These are phyloP conservation scores for Lamproptera curius DNA, from an alignment of 2,888 invertebrate species.

Conservation along the genomic window DNA sequence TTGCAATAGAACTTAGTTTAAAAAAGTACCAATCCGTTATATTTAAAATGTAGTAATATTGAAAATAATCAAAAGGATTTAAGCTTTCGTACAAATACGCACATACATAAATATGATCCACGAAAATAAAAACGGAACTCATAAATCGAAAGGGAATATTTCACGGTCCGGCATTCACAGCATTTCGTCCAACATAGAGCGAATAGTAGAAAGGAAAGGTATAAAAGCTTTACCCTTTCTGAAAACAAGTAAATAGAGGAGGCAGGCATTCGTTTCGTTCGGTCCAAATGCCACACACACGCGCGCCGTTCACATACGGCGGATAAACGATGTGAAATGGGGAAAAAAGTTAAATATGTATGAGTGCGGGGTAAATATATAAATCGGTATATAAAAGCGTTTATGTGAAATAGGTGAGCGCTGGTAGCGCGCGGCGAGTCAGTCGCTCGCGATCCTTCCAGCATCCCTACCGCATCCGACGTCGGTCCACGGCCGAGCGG, in stretches of 20 bases:
- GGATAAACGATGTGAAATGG: slow-evolving; percentile 76
- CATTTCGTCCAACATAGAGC: slow-evolving; percentile 60
- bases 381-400: slow-evolving; percentile 74
- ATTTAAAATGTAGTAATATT: too few species aligned
- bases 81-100: too few species aligned
- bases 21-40: too few species aligned
- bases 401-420: slow-evolving; percentile 69
- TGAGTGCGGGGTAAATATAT: slow-evolving; percentile 78
- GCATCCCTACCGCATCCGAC: slow-evolving; percentile 35
- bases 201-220: slow-evolving; percentile 72
- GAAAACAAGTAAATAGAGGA: slow-evolving; percentile 74
- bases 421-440: slow-evolving; percentile 49
- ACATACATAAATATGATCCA: slow-evolving; percentile 55
- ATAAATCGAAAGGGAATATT: slow-evolving; percentile 72
- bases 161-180: slow-evolving; percentile 59
- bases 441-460: slow-evolving; percentile 58
- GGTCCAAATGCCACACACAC: slow-evolving; percentile 58
- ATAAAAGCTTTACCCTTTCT: slow-evolving; percentile 76
- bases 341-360: slow-evolving; percentile 78
- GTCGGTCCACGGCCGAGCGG: slow-evolving; percentile 22
- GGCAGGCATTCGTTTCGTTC: slow-evolving; percentile 46
- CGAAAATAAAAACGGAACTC: slow-evolving; percentile 54
- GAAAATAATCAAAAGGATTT: too few species aligned
- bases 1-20: too few species aligned
- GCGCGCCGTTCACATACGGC: slow-evolving; percentile 60